Percentiles rank a stretch among this genome's conserved stretches.
Evolutionary conservation across 2,888 invertebrate species (phyloP).

Genomic region (Actias luna): DNA sequence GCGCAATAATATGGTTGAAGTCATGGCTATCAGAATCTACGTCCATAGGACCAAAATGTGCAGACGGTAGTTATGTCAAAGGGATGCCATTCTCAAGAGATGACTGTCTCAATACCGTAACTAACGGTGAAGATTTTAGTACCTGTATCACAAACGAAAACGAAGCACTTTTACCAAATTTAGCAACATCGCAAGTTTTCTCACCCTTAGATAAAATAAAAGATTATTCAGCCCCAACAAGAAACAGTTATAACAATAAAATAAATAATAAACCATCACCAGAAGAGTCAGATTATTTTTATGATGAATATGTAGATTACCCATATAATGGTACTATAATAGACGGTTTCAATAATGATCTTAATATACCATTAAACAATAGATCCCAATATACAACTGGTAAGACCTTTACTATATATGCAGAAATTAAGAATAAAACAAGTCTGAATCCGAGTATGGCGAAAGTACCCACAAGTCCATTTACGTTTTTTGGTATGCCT

Average conservation of each 20-base stretch:
- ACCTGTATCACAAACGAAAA: constrained; percentile 85
- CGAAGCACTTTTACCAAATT: constrained; percentile 80
- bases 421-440: constrained; percentile 56
- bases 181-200: constrained; percentile 82
- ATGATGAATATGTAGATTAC: constrained; percentile 91
- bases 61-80: constrained; percentile 89
- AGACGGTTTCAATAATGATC: constrained; percentile 58
- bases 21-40: constrained; percentile 90
- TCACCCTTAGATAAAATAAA: constrained; percentile 82
- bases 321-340: constrained; percentile 84
- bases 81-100: constrained; percentile 86
- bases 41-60: constrained; percentile 88
- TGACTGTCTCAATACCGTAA: constrained; percentile 81
- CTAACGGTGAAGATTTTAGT: constrained; percentile 80
- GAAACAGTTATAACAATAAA: constrained; percentile 71
- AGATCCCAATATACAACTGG: constrained; percentile 75
- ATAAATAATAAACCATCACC: constrained; percentile 83
- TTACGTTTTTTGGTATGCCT: constrained; percentile 93
- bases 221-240: constrained; percentile 69
- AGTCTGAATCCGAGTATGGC: constrained; percentile 38
- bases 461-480: constrained; percentile 82
- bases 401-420: constrained; percentile 80
- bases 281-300: constrained; percentile 90
- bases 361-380: constrained; percentile 49
- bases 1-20: constrained; percentile 91